These are phyloP conservation scores for Laodelphax striatellus DNA, from an alignment of 1,140 invertebrate species.

Conservation along the genomic window DNA sequence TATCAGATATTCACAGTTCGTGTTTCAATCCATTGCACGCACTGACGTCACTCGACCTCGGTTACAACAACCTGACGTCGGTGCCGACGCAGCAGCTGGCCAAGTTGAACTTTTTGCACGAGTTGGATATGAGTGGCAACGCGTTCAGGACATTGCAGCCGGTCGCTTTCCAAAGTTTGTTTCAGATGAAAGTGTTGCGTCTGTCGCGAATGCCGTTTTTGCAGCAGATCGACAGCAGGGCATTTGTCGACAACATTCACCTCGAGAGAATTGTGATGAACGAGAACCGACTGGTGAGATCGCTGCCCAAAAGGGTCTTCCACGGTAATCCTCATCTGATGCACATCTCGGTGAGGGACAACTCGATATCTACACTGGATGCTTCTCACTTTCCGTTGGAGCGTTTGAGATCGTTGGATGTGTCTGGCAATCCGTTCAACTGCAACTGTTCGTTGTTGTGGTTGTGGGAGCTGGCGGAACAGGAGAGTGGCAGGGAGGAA, in stretches of 20 bases:
- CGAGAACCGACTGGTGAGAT: slow-evolving; percentile 54
- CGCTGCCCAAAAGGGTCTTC: slow-evolving; percentile 55
- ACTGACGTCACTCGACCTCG: slow-evolving; percentile 59
- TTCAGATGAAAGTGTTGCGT: slow-evolving; percentile 59
- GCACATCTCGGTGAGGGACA: slow-evolving; percentile 56
- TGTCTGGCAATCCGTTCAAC: slow-evolving; percentile 69
- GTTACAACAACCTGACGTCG: slow-evolving; percentile 66
- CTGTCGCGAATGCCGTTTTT: slow-evolving; percentile 40
- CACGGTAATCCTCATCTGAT: slow-evolving; percentile 62
- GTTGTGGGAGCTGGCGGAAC: slow-evolving; percentile 61
- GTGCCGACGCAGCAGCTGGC: slow-evolving; percentile 62
- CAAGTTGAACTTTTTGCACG: slow-evolving; percentile 57
- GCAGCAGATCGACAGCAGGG: slow-evolving; percentile 34
- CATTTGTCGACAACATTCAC: slow-evolving; percentile 74
- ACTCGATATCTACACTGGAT: slow-evolving; percentile 56
- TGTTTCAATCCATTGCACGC: slow-evolving; percentile 55
- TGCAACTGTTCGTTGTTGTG: slow-evolving; percentile 81
- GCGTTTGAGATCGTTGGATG: slow-evolving; percentile 49
- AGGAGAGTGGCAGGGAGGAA: slow-evolving; percentile 8
- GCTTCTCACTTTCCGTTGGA: slow-evolving; percentile 69
- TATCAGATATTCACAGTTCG: slow-evolving; percentile 49
- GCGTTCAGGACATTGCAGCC: slow-evolving; percentile 52
- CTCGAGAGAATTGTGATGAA: slow-evolving; percentile 64
- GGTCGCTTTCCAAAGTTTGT: slow-evolving; percentile 67
- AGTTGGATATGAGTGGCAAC: slow-evolving; percentile 63